Evolutionary conservation across 2,797 vertebrate genomes (phyloP).

Genomic region (Gallinago nigripennis): DNA sequence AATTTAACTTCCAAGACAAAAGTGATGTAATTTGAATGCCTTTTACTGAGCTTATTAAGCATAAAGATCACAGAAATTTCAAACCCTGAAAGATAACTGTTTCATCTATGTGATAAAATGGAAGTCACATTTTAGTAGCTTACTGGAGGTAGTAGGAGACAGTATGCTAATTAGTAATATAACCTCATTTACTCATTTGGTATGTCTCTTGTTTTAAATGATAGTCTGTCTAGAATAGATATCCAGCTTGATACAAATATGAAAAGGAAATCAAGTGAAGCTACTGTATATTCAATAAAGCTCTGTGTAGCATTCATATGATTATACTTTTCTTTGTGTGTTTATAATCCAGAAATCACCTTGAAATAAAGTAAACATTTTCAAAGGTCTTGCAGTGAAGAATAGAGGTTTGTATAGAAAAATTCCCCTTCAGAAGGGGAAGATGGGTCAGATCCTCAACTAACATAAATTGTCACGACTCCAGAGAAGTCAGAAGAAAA

Average conservation of each 20-base stretch:
- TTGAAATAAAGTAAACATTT: slow-evolving; percentile 42
- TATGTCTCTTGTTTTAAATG: slow-evolving; percentile 69
- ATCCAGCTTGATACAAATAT: slow-evolving; percentile 73
- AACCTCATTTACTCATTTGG: slow-evolving; percentile 81
- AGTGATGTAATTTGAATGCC: slow-evolving; percentile 84
- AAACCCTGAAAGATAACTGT: slow-evolving; percentile 84
- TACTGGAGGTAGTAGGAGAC: slow-evolving; percentile 74
- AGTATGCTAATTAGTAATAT: slow-evolving; percentile 81
- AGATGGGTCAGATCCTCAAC: neutral
- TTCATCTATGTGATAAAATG: slow-evolving; percentile 85
- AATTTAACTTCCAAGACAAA: slow-evolving; percentile 85
- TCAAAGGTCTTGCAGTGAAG: neutral
- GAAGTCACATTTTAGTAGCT: slow-evolving; percentile 75
- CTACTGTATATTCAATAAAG: slow-evolving; percentile 51
- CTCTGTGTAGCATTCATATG: neutral
- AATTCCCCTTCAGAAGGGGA: neutral
- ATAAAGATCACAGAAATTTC: slow-evolving; percentile 85
- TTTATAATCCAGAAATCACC: slow-evolving; percentile 35
- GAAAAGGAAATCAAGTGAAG: slow-evolving; percentile 62
- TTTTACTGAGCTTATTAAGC: slow-evolving; percentile 85
- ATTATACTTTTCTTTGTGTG: slow-evolving; percentile 1
- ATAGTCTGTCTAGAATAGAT: slow-evolving; percentile 69
- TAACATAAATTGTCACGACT: neutral
- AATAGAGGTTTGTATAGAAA: neutral
- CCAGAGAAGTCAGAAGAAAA: neutral